Base-by-base conservation (phyloP, 2,888 invertebrate genomes). In the Polydrusus tereticollis region DNA sequence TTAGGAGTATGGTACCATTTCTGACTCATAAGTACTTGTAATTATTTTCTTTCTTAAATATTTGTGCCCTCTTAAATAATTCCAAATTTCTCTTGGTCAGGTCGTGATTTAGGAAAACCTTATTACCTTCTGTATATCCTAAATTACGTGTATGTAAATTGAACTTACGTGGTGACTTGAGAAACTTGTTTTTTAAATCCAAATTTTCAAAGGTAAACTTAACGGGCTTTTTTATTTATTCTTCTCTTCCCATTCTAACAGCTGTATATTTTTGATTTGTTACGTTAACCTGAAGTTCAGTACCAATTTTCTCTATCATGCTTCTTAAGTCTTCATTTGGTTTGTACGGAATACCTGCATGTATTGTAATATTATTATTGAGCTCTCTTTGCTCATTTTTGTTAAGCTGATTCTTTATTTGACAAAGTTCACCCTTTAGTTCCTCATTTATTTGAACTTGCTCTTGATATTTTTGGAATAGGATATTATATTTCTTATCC, bases 401-500 rank as follows among this genome's bases (percentile, higher is more conserved):
- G 20, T 62, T 62, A 6, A 62, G 36, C 20, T 36, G 60, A 12
- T 45, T 62, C 8, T 62, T 62, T 21, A 62, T 62, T 45, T 62
- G 23, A 20, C 12, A 10, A 14, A 62, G 14, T 18, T 62, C 62
- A n/a, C 12, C 29, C 16, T 14, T 62, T 29, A 45, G 12, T 21
- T 62, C 47, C 12, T 62, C 45, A 62, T 45, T 62, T 45, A 62
- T 29, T 47, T 62, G 23, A 14, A 45, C 16, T 16, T 62, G 45
- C 20, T 62, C 47, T 12, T 45, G 38, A 45, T 36, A 62, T 62
- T 45, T 62, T 62, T 12, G 10, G n/a, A 62, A 62, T 45, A 62
- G 26, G 1, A 5, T n/a, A 10, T 58, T 58, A n/a, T 58, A 58
- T 26, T 29, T 29, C 16, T 20, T 29, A 33, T 58, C 58, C 58